A percentile compares a stretch with the other conserved stretches of the same genome.
These are phyloP conservation scores for Pseudomyrmex flavicornis DNA, from an alignment of 1,140 invertebrate genomes.

Conservation along the genomic window DNA sequence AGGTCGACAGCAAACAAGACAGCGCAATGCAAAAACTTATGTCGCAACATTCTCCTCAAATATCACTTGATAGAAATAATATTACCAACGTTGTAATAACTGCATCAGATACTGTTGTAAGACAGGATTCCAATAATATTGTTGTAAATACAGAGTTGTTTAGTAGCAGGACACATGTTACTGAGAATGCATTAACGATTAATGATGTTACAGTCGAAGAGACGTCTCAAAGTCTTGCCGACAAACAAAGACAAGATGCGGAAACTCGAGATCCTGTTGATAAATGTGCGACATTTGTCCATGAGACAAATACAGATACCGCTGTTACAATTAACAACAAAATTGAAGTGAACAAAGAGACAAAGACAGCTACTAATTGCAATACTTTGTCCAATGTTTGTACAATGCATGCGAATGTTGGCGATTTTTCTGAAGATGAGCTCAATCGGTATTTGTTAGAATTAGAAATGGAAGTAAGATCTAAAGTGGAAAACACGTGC, in stretches of 20 bases:
- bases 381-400: not conserved
- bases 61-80: slow-evolving; percentile 23
- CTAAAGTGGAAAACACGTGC: slow-evolving; percentile 41
- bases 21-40: not conserved
- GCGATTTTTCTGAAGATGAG: slow-evolving; percentile 86
- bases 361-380: not conserved
- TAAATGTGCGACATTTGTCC: not conserved
- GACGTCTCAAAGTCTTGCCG: slow-evolving; percentile 11
- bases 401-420: slow-evolving; percentile 1
- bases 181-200: not conserved
- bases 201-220: slow-evolving; percentile 12
- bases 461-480: slow-evolving; percentile 84
- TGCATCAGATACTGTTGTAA: not conserved
- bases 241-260: slow-evolving; percentile 26
- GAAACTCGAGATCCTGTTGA: not conserved
- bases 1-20: slow-evolving; percentile 17
- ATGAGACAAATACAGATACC: not conserved
- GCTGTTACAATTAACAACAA: not conserved
- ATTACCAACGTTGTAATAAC: not conserved
- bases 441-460: slow-evolving; percentile 87
- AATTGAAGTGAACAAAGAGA: slow-evolving; percentile 5
- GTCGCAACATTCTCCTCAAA: not conserved
- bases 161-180: not conserved
- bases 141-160: not conserved
- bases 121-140: not conserved